A percentile compares a stretch with the other conserved stretches of the same genome.
phyloP scores from a whole-genome alignment of 2,113 vertebrate genomes.

The Gymnogyps californianus region DNA sequence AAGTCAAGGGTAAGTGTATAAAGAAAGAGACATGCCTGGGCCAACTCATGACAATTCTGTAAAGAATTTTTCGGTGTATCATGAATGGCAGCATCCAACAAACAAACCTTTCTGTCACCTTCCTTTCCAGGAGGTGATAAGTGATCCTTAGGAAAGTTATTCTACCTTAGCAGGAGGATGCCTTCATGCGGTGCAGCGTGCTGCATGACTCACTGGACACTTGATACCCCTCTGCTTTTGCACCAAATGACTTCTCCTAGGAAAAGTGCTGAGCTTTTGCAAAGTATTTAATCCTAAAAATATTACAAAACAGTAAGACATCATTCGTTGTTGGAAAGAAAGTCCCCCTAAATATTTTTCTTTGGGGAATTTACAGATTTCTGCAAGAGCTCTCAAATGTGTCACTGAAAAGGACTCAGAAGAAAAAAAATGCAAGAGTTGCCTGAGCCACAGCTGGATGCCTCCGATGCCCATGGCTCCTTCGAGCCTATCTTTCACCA shows the following conservation, averaged over 20 bases:
- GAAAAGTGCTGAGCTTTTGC: background rate
- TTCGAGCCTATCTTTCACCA: background rate
- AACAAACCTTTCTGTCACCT: background rate
- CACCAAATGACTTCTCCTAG: background rate
- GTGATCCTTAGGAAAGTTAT: background rate
- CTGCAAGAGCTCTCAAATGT: background rate
- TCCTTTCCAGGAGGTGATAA: background rate
- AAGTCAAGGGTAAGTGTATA: background rate
- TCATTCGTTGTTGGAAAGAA: background rate
- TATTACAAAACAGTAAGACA: background rate
- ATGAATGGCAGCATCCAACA: background rate
- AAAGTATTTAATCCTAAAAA: background rate
- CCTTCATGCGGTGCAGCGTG: accelerated
- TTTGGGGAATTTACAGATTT: background rate
- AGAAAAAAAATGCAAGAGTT: background rate
- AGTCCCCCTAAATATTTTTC: background rate
- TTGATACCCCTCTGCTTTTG: background rate
- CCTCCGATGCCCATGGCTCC: background rate
- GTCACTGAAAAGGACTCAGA: background rate
- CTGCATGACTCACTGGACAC: background rate
- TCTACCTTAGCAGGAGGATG: background rate
- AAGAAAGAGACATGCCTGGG: background rate
- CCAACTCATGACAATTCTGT: background rate
- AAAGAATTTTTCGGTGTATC: background rate
- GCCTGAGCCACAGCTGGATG: background rate